Percentiles rank a stretch among this genome's conserved stretches.
Evolutionary conservation across 2,888 invertebrate genomes (phyloP).

Genomic region (Bhutanitis thaidina): DNA sequence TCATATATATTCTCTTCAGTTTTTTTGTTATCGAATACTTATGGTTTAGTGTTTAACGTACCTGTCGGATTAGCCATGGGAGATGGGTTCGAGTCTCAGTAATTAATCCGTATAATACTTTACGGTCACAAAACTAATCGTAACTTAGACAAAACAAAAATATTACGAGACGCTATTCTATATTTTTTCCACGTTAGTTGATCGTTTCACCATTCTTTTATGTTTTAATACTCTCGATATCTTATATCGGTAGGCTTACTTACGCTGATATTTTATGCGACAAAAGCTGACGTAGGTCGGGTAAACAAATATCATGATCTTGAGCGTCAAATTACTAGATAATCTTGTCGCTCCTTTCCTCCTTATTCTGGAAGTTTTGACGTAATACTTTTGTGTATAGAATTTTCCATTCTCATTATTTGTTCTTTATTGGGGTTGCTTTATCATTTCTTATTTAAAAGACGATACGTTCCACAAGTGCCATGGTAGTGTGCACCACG

Average conservation of each 20-base stretch:
- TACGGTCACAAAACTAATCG: no score
- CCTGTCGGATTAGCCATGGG: no score
- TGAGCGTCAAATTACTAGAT: constrained; percentile 39
- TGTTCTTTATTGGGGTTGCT: no score
- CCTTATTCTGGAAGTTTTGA: constrained; percentile 14
- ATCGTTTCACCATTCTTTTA: neutral
- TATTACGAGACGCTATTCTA: neutral
- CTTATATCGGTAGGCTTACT: constrained; percentile 15
- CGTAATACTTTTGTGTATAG: neutral
- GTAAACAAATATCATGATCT: constrained; percentile 39
- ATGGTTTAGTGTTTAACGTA: no score
- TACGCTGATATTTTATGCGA: constrained; percentile 23
- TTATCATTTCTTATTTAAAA: no score
- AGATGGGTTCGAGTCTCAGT: no score
- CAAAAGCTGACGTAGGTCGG: constrained; percentile 26
- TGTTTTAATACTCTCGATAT: constrained; percentile 18
- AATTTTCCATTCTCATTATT: no score
- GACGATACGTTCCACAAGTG: no score
- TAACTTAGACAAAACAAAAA: constrained; percentile 15
- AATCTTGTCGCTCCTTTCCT: constrained; percentile 24
- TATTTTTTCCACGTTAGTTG: constrained; percentile 1
- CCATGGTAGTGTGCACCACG: no score
- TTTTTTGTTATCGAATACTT: no score
- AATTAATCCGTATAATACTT: no score
- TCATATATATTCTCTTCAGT: no score